Evolutionary conservation across 1,140 invertebrate species (phyloP), one percentile per base, ranked within the genome.

Genomic region (Bombus terrestris): DNA sequence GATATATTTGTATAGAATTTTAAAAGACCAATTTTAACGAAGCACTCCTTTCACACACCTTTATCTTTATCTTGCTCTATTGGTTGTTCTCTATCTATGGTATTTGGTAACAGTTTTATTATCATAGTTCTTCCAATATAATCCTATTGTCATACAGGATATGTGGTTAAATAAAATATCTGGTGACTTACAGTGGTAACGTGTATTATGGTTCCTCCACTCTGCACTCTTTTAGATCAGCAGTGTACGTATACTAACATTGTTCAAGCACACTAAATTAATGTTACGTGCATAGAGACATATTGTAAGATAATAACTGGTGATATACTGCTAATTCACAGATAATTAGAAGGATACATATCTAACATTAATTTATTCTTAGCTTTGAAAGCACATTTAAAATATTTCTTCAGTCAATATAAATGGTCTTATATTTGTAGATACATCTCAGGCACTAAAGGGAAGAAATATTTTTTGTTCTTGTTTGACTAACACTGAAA

Each of bases 181-280:
- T 92, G 73, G 91, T 93, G 91, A 88, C 89, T 94, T 94, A 77
- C 92, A 94, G 93, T 94, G 92, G 91, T 93, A 91, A 91, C 92
- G 88, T 92, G 81, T 92, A 88, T 93, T 91, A 87, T 90, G 92
- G 90, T 94, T 93, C 92, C 92, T 91, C 92, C 93, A 89, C 87
- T 94, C 87, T 93, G 90, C 93, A 93, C 93, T 92, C 86, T 93
- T 89, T 93, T 93, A 93, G 92, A 93, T 90, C 93, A 91, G 76
- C 91, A 91, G 90, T 90, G 92, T 93, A 94, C 90, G 92, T 93
- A 94, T 93, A 92, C 89, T 92, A 91, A 92, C 86, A 83, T 57
- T 81, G 32, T 88, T 71, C 43, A 86, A 83, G 41, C 64, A 85
- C 84, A 89, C 66, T 15, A 83, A 90, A 90, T 90, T 86, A 86